phyloP scores from a whole-genome alignment of 92 coral and sea anemone species.

The Virgularia gustaviana region DNA sequence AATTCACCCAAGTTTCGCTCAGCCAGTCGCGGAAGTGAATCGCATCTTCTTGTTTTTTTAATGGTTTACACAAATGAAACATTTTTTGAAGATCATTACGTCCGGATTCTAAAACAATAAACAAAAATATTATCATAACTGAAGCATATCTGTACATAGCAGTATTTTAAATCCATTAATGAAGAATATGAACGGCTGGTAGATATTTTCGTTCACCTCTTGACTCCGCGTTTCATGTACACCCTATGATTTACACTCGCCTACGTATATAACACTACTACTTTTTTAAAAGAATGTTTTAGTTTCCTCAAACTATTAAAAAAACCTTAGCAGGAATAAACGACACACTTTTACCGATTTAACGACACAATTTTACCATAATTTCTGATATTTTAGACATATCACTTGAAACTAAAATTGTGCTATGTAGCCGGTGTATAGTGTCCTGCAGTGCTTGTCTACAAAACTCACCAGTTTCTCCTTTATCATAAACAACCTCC shows the following conservation, averaged over 20 bases:
- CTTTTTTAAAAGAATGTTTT: no score
- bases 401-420: no score
- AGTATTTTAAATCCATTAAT: background rate
- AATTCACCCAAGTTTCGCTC: slow-evolving; percentile 92
- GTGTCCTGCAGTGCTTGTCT: background rate
- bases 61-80: slow-evolving; percentile 77
- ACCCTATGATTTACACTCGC: no score
- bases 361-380: no score
- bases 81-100: slow-evolving; percentile 57
- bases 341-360: no score
- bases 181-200: background rate
- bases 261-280: no score
- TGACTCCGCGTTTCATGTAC: no score
- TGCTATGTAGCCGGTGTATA: background rate
- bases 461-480: slow-evolving; percentile 71
- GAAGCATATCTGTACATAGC: background rate
- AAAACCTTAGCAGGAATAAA: no score
- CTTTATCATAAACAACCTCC: slow-evolving; percentile 59
- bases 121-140: background rate
- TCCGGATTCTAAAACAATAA: slow-evolving; percentile 55
- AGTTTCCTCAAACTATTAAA: no score
- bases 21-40: slow-evolving; percentile 71
- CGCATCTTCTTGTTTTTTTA: slow-evolving; percentile 64
- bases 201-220: no score
- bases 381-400: no score